These are phyloP conservation scores for Tachuris rubrigastra DNA, from an alignment of 2,113 vertebrate species.

Conservation along the genomic window DNA sequence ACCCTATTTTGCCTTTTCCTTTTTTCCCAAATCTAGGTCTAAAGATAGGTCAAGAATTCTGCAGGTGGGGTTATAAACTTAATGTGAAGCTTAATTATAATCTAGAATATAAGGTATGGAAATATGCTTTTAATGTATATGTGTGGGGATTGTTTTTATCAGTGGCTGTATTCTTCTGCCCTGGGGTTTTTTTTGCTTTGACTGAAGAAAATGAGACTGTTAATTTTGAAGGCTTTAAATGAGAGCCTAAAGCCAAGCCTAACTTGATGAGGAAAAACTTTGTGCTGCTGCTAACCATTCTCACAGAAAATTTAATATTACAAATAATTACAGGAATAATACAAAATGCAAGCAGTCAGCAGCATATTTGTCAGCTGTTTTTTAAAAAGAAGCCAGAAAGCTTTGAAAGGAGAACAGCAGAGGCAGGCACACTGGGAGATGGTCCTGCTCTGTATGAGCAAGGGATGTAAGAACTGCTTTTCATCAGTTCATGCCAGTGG, in stretches of 20 bases:
- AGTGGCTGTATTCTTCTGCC: neutral
- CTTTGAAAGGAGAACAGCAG: neutral
- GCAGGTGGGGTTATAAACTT: neutral
- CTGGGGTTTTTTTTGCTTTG: neutral
- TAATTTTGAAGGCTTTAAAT: slow-evolving; percentile 6
- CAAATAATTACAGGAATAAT: neutral
- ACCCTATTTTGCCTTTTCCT: neutral
- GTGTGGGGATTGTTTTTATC: neutral
- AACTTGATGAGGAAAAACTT: neutral
- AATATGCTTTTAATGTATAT: neutral
- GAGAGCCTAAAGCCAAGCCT: neutral
- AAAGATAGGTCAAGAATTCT: neutral
- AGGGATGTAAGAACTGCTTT: neutral
- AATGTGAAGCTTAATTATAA: neutral
- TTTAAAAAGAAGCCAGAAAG: neutral
- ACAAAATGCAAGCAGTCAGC: neutral
- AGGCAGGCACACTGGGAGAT: neutral
- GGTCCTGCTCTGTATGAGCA: neutral
- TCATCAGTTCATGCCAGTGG: neutral
- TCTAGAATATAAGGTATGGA: neutral
- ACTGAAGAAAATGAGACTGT: neutral
- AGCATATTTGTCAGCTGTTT: neutral
- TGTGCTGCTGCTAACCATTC: neutral
- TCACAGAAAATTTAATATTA: neutral
- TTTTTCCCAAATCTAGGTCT: neutral